These are phyloP conservation scores for Zosterops hypoxanthus DNA, from an alignment of 2,113 vertebrate genomes.

Conservation along the genomic window DNA sequence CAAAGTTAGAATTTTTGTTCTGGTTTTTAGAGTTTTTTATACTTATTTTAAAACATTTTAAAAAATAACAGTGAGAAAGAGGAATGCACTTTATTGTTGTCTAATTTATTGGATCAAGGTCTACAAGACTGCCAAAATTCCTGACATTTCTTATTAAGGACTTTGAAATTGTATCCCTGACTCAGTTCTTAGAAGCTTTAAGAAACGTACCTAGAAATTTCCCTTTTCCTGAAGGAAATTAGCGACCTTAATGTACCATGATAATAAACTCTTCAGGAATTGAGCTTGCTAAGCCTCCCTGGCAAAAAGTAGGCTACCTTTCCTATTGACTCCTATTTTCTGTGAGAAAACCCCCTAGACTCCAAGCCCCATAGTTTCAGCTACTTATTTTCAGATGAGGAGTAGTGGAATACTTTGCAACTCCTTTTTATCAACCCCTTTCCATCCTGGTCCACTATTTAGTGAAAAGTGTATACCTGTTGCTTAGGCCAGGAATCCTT, in stretches of 20 bases:
- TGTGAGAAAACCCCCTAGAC: accelerated
- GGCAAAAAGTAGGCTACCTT: neutral
- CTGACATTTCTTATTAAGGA: neutral
- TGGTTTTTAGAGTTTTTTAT: neutral
- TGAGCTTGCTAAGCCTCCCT: neutral
- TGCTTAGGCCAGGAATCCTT: neutral
- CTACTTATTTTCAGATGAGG: neutral
- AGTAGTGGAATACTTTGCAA: neutral
- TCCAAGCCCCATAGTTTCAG: neutral
- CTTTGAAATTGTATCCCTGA: neutral
- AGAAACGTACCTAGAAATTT: neutral
- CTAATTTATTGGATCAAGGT: neutral
- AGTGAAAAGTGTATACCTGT: neutral
- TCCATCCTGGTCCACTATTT: neutral
- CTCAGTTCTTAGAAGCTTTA: neutral
- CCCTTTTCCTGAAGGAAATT: neutral
- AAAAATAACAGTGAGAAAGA: neutral
- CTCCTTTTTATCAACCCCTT: neutral
- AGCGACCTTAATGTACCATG: neutral
- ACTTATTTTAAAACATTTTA: neutral
- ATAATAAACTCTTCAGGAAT: neutral
- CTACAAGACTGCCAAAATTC: neutral
- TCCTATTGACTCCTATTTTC: neutral
- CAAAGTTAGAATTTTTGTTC: neutral
- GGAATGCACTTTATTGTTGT: neutral